Conservation (phyloP, 1,140 invertebrate genomes). For the Lepidotrigona ventralis region DNA sequence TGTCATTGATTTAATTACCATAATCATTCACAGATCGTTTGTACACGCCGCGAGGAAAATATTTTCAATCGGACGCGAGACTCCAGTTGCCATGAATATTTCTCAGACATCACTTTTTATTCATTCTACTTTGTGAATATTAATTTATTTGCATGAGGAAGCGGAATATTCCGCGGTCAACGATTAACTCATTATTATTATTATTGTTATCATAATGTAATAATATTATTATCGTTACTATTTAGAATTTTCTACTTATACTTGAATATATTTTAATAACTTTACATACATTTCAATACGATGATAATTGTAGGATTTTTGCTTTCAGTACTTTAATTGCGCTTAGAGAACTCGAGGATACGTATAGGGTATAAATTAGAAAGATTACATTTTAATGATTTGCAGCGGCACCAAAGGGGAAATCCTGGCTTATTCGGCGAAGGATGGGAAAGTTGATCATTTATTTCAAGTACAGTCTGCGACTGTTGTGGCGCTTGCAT, state of each 20-base stretch:
- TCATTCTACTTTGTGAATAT: neutral
- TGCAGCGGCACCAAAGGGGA: constrained; percentile 44
- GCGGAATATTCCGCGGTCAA: too few species aligned
- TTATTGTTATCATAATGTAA: too few species aligned
- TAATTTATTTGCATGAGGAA: too few species aligned
- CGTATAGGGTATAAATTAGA: neutral
- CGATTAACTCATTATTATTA: too few species aligned
- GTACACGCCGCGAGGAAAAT: neutral
- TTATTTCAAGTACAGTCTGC: neutral
- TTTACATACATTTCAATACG: neutral
- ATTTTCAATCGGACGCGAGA: neutral
- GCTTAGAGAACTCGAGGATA: neutral
- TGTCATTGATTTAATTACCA: neutral
- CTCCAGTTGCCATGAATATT: too few species aligned
- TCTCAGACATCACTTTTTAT: neutral
- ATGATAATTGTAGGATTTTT: neutral
- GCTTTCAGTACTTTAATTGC: neutral
- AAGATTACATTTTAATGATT: neutral
- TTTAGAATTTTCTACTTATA: too few species aligned
- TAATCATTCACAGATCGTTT: neutral
- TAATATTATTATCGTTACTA: too few species aligned
- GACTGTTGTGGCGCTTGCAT: constrained; percentile 41
- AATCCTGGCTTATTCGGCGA: constrained; percentile 25
- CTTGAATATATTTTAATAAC: neutral
- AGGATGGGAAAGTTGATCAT: constrained; percentile 5